Evolutionary conservation across 2,888 invertebrate species (phyloP), one percentile per base, ranked within the genome.

Genomic region (Rhingia rostrata): DNA sequence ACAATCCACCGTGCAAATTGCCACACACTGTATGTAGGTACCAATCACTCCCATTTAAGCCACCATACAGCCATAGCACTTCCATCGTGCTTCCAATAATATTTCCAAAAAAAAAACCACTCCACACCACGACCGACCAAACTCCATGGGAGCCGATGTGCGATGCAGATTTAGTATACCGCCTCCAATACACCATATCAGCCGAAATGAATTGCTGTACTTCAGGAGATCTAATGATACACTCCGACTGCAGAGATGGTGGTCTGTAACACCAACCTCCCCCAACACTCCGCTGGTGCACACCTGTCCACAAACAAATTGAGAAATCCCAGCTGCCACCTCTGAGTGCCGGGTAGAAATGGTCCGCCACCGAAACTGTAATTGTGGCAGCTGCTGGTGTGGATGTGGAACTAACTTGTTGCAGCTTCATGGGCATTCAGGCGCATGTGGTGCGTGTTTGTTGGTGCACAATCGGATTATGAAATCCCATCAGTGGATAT

Each of bases 1-100:
- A 80, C 80, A 80, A 63, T 70, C 61, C 43, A 37, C 60, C 35
- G 58, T 64, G 58, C 54, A 80, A 84, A 84, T 84, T 84, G 69
- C 80, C 80, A 69, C 63, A 74, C 83, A 73, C 67, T 7, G 3
- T 30, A 37, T 30, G 22, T 22, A 22, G 22, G 22, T 22, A 58
- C 60, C 77, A 72, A 72, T 70, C 63, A 60, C 56, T 69, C 53
- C 53, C 79, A 64, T 74, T 83, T 64, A 63, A 58, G 66, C 51
- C 64, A 69, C 69, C 61, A 69, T 53, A 54, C 43, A 58, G 64
- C 41, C 64, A 43, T 49, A 49, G 45, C 41, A 77, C 37, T 51
- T 53, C 32, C 30, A n/a, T 9, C 14, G 43, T 6, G 10, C 41
- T 41, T 39, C 37, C 12, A 49, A 49, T 39, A 49, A 49, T 39